Evolutionary conservation across 1,140 invertebrate species (phyloP).

Genomic region (Anastatus disparis): DNA sequence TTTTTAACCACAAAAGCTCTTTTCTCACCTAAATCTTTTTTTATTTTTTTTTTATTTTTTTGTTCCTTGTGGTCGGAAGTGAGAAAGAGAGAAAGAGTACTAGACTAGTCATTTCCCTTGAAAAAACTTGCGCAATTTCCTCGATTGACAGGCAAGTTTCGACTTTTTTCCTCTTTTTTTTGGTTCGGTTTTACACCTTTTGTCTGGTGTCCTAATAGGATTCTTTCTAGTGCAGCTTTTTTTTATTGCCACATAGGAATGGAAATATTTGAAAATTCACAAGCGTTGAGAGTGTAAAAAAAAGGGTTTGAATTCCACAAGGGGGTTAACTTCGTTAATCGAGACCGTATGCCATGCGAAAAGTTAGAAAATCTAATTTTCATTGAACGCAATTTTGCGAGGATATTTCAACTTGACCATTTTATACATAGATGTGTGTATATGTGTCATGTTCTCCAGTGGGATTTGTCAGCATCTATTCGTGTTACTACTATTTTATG

Average conservation of each 20-base stretch:
- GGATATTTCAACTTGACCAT: no score
- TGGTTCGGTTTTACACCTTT: background rate
- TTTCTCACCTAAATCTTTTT: no score
- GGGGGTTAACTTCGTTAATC: slow-evolving; percentile 28
- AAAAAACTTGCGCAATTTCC: slow-evolving; percentile 25
- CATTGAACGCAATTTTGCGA: no score
- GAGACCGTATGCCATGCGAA: background rate
- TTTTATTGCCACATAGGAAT: background rate
- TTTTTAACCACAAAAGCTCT: no score
- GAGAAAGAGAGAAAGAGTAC: background rate
- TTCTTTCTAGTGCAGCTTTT: background rate
- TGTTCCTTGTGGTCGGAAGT: background rate
- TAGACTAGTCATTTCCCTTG: background rate
- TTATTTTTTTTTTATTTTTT: no score
- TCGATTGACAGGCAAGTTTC: slow-evolving; percentile 13
- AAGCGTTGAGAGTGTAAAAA: no score
- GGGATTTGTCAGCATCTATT: no score
- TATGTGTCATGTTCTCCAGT: no score
- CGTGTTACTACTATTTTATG: no score
- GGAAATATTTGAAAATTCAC: slow-evolving; percentile 31
- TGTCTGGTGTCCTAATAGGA: slow-evolving; percentile 1
- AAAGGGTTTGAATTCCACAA: slow-evolving; percentile 11
- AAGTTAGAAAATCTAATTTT: slow-evolving; percentile 36
- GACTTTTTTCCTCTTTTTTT: background rate
- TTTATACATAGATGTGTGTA: no score